Base-by-base conservation (phyloP, 1,140 invertebrate genomes). In the Uloborus diversus region DNA sequence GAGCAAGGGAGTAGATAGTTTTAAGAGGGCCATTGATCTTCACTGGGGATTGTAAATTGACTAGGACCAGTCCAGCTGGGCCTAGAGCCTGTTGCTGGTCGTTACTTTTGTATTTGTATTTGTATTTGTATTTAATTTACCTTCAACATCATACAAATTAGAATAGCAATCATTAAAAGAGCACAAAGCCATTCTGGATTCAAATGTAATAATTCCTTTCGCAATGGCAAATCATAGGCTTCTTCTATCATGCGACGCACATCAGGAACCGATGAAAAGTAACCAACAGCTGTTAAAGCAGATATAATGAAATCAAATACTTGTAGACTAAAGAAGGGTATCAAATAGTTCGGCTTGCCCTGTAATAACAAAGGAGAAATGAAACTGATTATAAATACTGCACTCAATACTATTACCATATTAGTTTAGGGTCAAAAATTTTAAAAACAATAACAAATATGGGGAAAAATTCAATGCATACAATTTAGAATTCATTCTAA, bases 241-340 rank as follows among this genome's bases (percentile, higher is more conserved):
- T 92, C 91, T 71, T 88, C 89, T 81, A 93, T 90, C 69, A 94
- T 86, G 82, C 90, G 90, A 82, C 92, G 90, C 56, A 94, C 90
- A 69, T 94, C 92, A 68, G 94, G 92, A 68, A 94, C 87, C 86
- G 94, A 95, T 82, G 93, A 94, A 62, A 95, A 89, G 86, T 94
- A 95, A 5, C 94, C 93, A 75, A 94, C 92, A 32, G 93, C 92
- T 4, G 92, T 93, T 82, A 95, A 86, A 13, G 79, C 69, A 56
- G 79, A 81, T 23, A 81, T 68, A 17, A 81, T 75, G 87, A 95
- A 95, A 87, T 95, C 93, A 86, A 95, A 95, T 30, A 95, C 90
- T 88, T 94, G 93, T 2, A 95, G 88, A 83, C 93, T 94, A 88
- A 96, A 95, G 88, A 94, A 96, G 5, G 94, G 94, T 87, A 95